These are phyloP conservation scores for Gari tellinella DNA, from an alignment of 2,888 invertebrate species.

Conservation along the genomic window DNA sequence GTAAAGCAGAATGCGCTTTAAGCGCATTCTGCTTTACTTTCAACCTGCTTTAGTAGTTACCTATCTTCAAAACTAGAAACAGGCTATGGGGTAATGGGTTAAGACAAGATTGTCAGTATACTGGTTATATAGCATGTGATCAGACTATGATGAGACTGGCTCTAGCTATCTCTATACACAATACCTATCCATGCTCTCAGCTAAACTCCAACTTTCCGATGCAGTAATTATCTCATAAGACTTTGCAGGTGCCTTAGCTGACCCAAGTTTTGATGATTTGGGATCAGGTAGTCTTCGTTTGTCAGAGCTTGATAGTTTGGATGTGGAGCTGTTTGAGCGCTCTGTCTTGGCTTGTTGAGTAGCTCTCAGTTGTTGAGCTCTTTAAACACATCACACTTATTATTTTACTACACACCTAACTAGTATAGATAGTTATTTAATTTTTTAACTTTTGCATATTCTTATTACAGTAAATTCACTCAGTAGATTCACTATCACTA, in stretches of 20 bases:
- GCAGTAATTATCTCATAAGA: constrained; percentile 56
- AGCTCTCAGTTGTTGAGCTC: constrained; percentile 25
- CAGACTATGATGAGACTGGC: neutral
- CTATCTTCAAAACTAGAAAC: too few species aligned
- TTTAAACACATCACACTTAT: constrained; percentile 10
- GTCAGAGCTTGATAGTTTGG: constrained; percentile 17
- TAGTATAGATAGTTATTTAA: too few species aligned
- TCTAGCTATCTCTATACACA: constrained; percentile 1
- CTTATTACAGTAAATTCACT: too few species aligned
- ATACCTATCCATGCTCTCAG: constrained; percentile 63
- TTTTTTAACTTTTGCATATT: too few species aligned
- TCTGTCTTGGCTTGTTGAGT: constrained; percentile 9
- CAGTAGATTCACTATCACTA: too few species aligned
- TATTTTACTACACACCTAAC: neutral
- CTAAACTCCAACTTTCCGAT: constrained; percentile 57
- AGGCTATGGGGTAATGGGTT: too few species aligned
- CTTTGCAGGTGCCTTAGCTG: constrained; percentile 43
- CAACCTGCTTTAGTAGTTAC: too few species aligned
- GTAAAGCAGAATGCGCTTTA: too few species aligned
- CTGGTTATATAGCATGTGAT: neutral
- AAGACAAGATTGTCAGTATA: neutral
- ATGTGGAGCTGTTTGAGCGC: neutral
- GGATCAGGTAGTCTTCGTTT: constrained; percentile 43
- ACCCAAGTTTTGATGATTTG: constrained; percentile 5
- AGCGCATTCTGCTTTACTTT: too few species aligned